A percentile compares a stretch with the other conserved stretches of the same genome.
phyloP scores from a whole-genome alignment of 2,888 invertebrate genomes.

The Venustoraphidia nigricollis region DNA sequence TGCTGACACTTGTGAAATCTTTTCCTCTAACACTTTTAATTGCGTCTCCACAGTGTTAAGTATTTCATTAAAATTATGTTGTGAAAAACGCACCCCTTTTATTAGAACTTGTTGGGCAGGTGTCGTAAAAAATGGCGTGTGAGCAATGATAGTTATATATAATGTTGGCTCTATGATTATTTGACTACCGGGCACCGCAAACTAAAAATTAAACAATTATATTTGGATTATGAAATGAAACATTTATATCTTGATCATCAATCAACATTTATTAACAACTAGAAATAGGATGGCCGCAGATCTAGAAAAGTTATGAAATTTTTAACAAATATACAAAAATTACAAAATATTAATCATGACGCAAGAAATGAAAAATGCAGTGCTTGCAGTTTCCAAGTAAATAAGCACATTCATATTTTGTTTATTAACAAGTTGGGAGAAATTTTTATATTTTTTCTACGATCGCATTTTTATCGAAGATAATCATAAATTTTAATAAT shows the following conservation, averaged over 20 bases:
- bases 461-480: neutral
- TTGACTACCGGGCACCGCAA: constrained; percentile 48
- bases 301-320: no score
- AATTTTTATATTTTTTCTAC: neutral
- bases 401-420: no score
- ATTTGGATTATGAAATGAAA: neutral
- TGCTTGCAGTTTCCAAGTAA: no score
- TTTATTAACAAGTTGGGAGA: no score
- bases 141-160: constrained; percentile 59
- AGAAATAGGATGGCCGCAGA: no score
- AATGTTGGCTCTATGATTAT: constrained; percentile 47
- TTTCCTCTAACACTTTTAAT: constrained; percentile 41
- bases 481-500: neutral
- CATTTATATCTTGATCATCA: no score
- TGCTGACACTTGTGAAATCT: constrained; percentile 37
- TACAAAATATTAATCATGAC: no score
- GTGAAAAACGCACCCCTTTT: constrained; percentile 49
- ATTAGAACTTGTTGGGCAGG: constrained; percentile 56
- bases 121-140: constrained; percentile 56
- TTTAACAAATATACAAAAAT: no score
- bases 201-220: constrained; percentile 30
- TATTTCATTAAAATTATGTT: constrained; percentile 39
- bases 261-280: no score
- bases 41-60: constrained; percentile 38
- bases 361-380: no score